These are phyloP conservation scores for Lymantria dispar DNA, from an alignment of 2,888 invertebrate species.

Conservation along the genomic window DNA sequence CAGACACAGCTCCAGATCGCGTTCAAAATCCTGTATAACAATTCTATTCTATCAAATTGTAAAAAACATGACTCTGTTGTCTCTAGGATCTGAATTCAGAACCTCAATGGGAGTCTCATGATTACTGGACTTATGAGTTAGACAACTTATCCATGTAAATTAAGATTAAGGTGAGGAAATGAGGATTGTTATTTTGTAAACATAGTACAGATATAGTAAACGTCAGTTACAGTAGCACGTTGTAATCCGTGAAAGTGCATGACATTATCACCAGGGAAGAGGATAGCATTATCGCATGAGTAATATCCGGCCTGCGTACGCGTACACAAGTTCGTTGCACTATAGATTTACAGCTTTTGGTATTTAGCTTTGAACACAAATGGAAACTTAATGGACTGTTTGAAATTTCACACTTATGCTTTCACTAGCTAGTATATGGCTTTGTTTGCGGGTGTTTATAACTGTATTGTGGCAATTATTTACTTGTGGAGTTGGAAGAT, in stretches of 20 bases:
- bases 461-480: neutral
- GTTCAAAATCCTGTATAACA: too few species aligned
- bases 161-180: too few species aligned
- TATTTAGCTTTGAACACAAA: slow-evolving; percentile 1
- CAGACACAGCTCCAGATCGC: too few species aligned
- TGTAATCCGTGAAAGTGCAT: slow-evolving; percentile 24
- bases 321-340: slow-evolving; percentile 23
- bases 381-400: neutral
- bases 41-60: too few species aligned
- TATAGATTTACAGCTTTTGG: slow-evolving; percentile 2
- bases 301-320: slow-evolving; percentile 23
- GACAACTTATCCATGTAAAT: too few species aligned
- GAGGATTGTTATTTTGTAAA: too few species aligned
- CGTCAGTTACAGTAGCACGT: neutral
- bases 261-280: slow-evolving; percentile 19
- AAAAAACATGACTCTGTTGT: too few species aligned
- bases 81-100: too few species aligned
- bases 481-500: neutral
- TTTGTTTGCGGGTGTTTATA: neutral
- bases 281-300: slow-evolving; percentile 30
- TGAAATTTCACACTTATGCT: neutral
- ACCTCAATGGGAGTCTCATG: too few species aligned
- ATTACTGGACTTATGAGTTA: too few species aligned
- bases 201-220: neutral
- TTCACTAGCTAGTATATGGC: neutral